Conservation (phyloP, 2,113 vertebrate genomes). For the Condylura cristata region DNA sequence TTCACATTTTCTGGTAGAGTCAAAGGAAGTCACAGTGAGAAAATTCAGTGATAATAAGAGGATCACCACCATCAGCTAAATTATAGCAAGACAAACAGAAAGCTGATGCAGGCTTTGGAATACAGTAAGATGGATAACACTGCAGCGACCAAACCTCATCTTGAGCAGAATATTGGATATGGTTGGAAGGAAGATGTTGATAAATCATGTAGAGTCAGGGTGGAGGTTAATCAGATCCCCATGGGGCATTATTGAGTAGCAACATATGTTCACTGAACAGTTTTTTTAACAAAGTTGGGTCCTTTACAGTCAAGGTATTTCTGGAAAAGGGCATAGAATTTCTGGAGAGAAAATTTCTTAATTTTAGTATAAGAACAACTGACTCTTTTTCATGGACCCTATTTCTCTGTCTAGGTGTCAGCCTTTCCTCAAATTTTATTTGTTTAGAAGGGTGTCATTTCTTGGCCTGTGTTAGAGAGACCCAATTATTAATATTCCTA, state of each 20-base stretch:
- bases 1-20: not conserved
- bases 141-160: not conserved
- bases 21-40: not conserved
- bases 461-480: not conserved
- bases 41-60: not conserved
- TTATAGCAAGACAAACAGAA: not conserved
- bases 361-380: not conserved
- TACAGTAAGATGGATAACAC: not conserved
- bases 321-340: not conserved
- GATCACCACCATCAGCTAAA: not conserved
- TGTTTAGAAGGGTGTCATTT: not conserved
- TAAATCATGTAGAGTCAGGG: not conserved
- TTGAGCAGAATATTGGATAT: not conserved
- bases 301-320: not conserved
- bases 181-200: not conserved
- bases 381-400: not conserved
- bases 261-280: not conserved
- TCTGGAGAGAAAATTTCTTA: not conserved
- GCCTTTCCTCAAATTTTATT: not conserved
- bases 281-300: not conserved
- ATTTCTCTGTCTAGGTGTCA: not conserved
- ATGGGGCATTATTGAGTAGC: not conserved
- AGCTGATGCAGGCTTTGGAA: not conserved
- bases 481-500: not conserved
- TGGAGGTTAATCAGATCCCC: conserved; percentile 33